Base-by-base conservation (phyloP, 2,113 vertebrate species). In the Hiodon alosoides region DNA sequence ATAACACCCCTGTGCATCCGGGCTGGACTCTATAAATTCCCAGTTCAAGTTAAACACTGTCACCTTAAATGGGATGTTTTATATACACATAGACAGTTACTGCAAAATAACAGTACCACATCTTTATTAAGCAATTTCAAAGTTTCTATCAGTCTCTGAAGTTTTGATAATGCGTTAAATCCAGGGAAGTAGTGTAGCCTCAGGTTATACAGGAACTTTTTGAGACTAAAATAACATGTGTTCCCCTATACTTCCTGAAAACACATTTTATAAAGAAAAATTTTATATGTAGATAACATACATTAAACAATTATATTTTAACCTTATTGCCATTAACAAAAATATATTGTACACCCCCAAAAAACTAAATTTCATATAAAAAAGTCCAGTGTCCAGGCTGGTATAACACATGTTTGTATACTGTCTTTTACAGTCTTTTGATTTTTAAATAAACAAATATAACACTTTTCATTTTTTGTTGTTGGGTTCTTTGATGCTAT, bases 21-120 rank as follows among this genome's bases (percentile, higher is more conserved):
- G 17, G 7, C 13, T 53, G 64, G 76, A 68, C 64, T 67, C 69
- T 59, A 57, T 60, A 78, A 79, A 81, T 79, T 47, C 72, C 65
- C 50, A 47, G 11, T 58, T 74, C 68, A 57, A 57, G 54, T 57
- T 16, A 64, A 68, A 65, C 31, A 10, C 50, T 71, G 54, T 67
- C n/a, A 51, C 74, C 76, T 75, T 50, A 59, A 52, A 59, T 3
- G 73, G 64, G 73, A n/a, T 50, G 10, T 67, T 75, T 55, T 53
- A 46, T 59, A 60, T 17, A 75, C n/a, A 46, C 3, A 75, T 46
- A 48, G 53, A 71, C 51, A 62, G 55, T 72, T 75, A 64, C 55
- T 65, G 31, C 47, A 72, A 52, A 67, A 68, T 67, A 51, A 71
- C 60, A 73, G 13, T 73, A 54, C 9, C 46, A 60, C 59, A 31